Percentiles rank a stretch among this genome's conserved stretches.
Conservation (phyloP, 37 sponge, comb jelly and placozoan species). For the Chondrosia reniformis region DNA sequence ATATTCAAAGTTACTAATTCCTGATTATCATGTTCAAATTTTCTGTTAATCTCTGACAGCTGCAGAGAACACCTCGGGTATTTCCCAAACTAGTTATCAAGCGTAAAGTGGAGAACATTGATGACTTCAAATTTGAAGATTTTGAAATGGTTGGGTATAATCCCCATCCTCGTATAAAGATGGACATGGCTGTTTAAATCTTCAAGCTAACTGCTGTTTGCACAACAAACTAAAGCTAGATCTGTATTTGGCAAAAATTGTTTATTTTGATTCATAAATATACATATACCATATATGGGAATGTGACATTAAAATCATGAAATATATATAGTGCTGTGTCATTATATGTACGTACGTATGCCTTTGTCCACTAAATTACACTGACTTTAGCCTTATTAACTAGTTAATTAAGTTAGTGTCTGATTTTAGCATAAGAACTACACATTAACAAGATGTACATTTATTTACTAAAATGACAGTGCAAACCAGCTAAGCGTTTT, state of each 20-base stretch:
- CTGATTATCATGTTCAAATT: not conserved
- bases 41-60: slow-evolving; percentile 24
- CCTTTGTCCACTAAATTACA: too few species aligned
- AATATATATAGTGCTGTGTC: too few species aligned
- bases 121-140: slow-evolving; percentile 85
- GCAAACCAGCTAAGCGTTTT: too few species aligned
- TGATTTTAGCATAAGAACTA: too few species aligned
- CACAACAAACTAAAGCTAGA: not conserved
- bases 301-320: too few species aligned
- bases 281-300: too few species aligned
- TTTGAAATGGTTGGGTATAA: slow-evolving; percentile 75
- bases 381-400: too few species aligned
- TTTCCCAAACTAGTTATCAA: slow-evolving; percentile 76
- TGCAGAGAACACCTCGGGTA: slow-evolving; percentile 63
- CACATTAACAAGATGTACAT: too few species aligned
- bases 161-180: slow-evolving; percentile 81
- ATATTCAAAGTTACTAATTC: not conserved
- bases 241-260: not conserved
- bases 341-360: too few species aligned
- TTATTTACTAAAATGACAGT: too few species aligned
- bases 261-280: not conserved
- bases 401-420: too few species aligned
- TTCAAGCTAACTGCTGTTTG: not conserved
- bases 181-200: slow-evolving; percentile 91
- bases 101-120: slow-evolving; percentile 74